Base-by-base conservation (phyloP, 2,113 vertebrate genomes). In the Astatotilapia flaviijosephi region DNA sequence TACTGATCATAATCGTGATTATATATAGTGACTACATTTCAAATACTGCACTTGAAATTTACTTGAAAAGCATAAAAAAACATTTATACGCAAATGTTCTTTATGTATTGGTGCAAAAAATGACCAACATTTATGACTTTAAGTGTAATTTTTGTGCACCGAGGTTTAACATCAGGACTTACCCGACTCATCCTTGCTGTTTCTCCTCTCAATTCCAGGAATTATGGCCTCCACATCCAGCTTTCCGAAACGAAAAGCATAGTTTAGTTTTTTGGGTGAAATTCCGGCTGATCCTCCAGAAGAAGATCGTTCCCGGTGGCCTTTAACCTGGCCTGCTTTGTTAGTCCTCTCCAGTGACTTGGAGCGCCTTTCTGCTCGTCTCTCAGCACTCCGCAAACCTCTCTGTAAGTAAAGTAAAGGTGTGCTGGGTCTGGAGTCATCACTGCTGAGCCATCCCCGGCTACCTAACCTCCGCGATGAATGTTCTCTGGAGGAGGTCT, bases 301-400 rank as follows among this genome's bases (percentile, higher is more conserved):
- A 3, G 96, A 95, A 1, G 93, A 95, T 21, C 94, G 91, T 14
- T 93, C 93, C 37, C 96, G 87, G 86, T 96, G 95, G 68, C 95
- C 95, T 93, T 96, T 96, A 4, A 89, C 91, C 91, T 93, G 96
- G 2, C 88, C 89, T 7, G 88, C 87, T 83, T 96, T 97, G 87
- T 91, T 94, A 54, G 94, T 95, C 91, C 96, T 95, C 77, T 98
- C 96, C 82, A 97, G 94, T 35, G 97, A 97, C 62, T 94, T 96
- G 81, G 97, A 97, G 12, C 96, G 96, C 81, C 96, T 92, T 14
- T 97, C 95, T 2, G 94, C 88, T 4, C 90, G 90, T 83, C 85
- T 95, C 35, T 94, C 89, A 3, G 92, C 62, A 13, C 77, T 92
- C 79, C 94, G 90, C 54, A 95, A 80, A 6, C 91, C 90, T 75